Conservation (phyloP, 2,888 invertebrate species). For the Nowickia ferox region DNA sequence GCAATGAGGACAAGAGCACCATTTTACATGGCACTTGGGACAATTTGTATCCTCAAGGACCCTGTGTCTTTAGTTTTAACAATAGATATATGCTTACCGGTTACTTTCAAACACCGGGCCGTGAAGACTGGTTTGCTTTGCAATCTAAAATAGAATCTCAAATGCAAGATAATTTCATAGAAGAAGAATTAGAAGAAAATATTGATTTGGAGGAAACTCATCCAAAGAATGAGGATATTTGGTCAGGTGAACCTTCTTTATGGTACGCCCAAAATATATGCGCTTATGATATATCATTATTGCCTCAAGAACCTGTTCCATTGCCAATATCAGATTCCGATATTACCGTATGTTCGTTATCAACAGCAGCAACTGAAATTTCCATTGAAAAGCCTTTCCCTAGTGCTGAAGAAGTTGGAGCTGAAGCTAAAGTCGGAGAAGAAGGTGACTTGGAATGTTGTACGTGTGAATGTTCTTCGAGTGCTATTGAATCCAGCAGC, state of each 20-base stretch:
- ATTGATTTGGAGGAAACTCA: constrained; percentile 59
- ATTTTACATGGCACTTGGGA: constrained; percentile 89
- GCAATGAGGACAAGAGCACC: constrained; percentile 84
- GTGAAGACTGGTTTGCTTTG: constrained; percentile 11
- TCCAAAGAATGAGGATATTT: constrained; percentile 76
- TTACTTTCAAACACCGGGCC: constrained; percentile 84
- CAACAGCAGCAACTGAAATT: constrained; percentile 73
- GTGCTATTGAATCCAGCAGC: constrained; percentile 74
- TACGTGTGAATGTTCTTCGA: constrained; percentile 77
- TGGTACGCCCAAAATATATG: constrained; percentile 89
- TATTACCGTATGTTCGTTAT: constrained; percentile 79
- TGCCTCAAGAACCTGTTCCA: constrained; percentile 88
- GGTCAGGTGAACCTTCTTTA: constrained; percentile 80
- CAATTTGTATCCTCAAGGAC: constrained; percentile 88
- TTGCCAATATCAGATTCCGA: constrained; percentile 87
- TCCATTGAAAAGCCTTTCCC: constrained; percentile 73
- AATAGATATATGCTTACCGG: constrained; percentile 91
- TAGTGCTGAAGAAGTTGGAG: constrained; percentile 76
- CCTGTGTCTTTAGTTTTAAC: constrained; percentile 90
- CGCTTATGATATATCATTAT: constrained; percentile 87
- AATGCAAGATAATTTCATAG: neutral
- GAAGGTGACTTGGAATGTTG: constrained; percentile 77
- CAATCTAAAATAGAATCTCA: constrained; percentile 31
- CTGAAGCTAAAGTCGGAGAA: constrained; percentile 75
- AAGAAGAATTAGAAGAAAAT: constrained; percentile 58